Evolutionary conservation across 2,797 vertebrate genomes (phyloP), one percentile per base, ranked within the genome.

Genomic region (Tadarida brasiliensis): DNA sequence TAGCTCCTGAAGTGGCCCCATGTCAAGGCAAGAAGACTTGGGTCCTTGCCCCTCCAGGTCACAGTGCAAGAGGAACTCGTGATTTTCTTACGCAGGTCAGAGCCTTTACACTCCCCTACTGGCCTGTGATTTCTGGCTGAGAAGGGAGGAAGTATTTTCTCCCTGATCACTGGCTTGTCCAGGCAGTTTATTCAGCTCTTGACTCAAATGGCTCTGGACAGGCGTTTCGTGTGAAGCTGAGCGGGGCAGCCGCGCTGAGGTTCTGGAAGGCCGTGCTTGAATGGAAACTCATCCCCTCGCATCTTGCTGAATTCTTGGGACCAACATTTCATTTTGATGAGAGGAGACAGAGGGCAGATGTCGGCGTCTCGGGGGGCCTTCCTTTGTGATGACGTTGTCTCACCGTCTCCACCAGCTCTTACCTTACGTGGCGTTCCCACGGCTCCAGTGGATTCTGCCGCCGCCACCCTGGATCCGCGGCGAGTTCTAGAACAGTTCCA

Each of bases 201-300:
- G 78, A 96, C 67, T 95, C 92, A 30, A 7, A 5, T 95, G 95
- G 65, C 26, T 95, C 91, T 84, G 74, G 97, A 44, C 78, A 91
- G 96, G 84, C 12, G 4, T 97, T 97, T 81, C 85, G 3, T 94
- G 80, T 94, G 97, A 97, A 97, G 96, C 92, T 19, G 65, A 74
- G 39, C 49, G 86, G 68, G 44, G 96, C 14, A 47, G 30, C 68
- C 95, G 22, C 65, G 63, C 3, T 90, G 95, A 90, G 92, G 96
- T 74, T 96, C 39, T 91, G 0, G 61, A 91, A n/a, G 61, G 20
- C 54, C 94, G 26, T 94, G 67, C n/a, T 83, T 95, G 97, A 30
- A 91, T 68, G 44, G 0, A 96, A 95, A 73, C 54, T 71, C 81
- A 26, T 39, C 78, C 54, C 47, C 59, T 87, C 19, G 22, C 33